Conservation (phyloP, 2,888 invertebrate species). For the Arctia plantaginis region DNA sequence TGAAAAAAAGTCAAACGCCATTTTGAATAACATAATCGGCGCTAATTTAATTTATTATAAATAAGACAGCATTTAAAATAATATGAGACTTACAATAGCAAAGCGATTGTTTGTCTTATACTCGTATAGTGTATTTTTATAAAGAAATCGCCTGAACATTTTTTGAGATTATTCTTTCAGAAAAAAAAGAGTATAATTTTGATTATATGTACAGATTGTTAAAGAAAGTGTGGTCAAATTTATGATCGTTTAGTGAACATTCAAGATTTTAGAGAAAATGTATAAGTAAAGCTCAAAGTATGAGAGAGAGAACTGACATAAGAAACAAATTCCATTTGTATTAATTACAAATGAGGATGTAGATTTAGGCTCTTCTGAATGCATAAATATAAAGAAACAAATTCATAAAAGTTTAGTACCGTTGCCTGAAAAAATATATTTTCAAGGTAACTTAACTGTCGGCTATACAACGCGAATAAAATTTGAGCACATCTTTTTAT, state of each 20-base stretch:
- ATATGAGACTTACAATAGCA: conserved; percentile 20
- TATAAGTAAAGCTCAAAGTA: neutral
- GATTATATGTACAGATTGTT: neutral
- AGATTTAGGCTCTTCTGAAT: neutral
- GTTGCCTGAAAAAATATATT: neutral
- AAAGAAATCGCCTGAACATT: conserved; percentile 31
- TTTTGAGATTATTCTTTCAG: conserved; percentile 25
- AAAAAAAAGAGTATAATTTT: neutral
- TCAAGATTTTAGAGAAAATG: neutral
- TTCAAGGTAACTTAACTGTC: neutral
- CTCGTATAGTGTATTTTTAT: conserved; percentile 33
- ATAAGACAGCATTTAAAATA: conserved; percentile 12
- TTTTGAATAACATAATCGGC: conserved; percentile 29
- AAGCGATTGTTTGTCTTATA: conserved; percentile 25
- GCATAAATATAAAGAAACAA: neutral
- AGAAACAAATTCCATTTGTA: neutral
- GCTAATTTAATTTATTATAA: conserved; percentile 24
- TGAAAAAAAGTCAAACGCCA: conserved; percentile 25
- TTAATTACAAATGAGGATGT: neutral
- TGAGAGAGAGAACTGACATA: neutral
- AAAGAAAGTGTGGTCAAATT: neutral
- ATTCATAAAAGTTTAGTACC: neutral
- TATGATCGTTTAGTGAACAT: neutral
- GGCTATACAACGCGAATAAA: neutral
- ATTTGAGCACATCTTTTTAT: neutral